These are phyloP conservation scores for Mionectes olivaceus DNA, from an alignment of 2,797 vertebrate genomes.

Conservation along the genomic window DNA sequence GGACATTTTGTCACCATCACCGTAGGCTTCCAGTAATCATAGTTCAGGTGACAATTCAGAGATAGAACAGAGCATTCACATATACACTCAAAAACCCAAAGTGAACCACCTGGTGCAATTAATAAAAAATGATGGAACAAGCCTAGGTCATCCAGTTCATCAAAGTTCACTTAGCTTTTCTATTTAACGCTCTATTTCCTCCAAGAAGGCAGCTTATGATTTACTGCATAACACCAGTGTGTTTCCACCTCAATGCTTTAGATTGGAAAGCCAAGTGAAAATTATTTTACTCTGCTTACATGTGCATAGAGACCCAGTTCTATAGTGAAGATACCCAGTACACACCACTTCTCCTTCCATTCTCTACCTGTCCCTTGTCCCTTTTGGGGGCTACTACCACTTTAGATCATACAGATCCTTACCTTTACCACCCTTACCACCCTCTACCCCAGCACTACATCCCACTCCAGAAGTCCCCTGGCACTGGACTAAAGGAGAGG, in stretches of 20 bases:
- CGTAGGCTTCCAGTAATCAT: not conserved
- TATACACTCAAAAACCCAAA: not conserved
- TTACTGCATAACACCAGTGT: not conserved
- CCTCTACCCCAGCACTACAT: not conserved
- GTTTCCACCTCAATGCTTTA: not conserved
- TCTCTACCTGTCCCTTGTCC: not conserved
- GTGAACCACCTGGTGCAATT: constrained; percentile 11
- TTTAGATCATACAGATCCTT: not conserved
- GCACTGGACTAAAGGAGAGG: not conserved
- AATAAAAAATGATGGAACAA: constrained; percentile 42
- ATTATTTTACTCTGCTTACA: not conserved
- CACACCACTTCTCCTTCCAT: not conserved
- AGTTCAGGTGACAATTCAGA: not conserved
- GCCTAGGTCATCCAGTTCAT: constrained; percentile 34
- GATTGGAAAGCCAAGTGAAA: not conserved
- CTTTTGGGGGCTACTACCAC: not conserved
- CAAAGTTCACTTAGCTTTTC: constrained; percentile 53
- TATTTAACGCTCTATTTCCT: constrained; percentile 56
- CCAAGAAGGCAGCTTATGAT: not conserved
- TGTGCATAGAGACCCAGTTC: not conserved
- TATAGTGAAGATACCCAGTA: not conserved
- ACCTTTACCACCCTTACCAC: not conserved
- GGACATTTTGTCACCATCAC: not conserved
- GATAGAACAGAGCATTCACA: not conserved
- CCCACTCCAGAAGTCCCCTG: not conserved